Conservation (phyloP, 2,797 vertebrate species). For the Anabacerthia variegaticeps region DNA sequence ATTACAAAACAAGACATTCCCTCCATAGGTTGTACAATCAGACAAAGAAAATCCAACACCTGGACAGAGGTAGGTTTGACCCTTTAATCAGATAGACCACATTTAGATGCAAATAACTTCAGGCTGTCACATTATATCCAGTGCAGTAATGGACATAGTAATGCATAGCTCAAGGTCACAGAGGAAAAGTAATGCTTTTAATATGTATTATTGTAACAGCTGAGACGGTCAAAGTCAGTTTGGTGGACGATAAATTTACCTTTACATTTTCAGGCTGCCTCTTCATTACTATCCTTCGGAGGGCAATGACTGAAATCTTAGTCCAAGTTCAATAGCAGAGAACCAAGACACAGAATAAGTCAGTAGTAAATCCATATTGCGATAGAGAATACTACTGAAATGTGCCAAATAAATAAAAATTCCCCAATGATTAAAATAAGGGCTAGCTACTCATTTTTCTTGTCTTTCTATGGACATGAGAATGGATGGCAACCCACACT, state of each 20-base stretch:
- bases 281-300: neutral
- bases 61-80: neutral
- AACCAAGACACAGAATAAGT: neutral
- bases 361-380: neutral
- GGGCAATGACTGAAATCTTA: neutral
- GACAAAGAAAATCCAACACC: neutral
- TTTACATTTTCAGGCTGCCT: neutral
- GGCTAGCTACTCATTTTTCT: neutral
- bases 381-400: neutral
- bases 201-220: neutral
- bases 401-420: neutral
- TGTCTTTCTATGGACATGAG: neutral
- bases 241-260: neutral
- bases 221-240: neutral
- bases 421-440: neutral
- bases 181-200: neutral
- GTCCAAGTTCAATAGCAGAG: neutral
- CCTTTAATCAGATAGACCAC: neutral
- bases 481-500: neutral
- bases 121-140: neutral
- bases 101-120: neutral
- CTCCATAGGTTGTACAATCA: neutral
- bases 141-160: neutral
- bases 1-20: neutral
- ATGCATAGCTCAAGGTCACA: neutral